Base-by-base conservation (phyloP, 2,113 vertebrate species). In the Ancistrus triradiatus region DNA sequence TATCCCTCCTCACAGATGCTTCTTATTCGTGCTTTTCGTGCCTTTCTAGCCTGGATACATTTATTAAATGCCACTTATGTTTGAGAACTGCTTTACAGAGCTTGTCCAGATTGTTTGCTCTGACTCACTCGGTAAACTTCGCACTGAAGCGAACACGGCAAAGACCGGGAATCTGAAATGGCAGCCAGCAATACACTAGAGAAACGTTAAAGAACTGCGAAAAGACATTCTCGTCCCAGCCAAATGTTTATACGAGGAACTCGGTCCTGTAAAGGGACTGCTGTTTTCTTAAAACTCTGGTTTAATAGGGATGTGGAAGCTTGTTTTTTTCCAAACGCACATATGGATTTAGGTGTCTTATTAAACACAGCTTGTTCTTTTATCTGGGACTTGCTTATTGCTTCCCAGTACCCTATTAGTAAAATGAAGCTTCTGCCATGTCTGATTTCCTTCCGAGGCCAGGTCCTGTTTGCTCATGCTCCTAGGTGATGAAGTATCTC, bases 1-100 rank as follows among this genome's bases (percentile, higher is more conserved):
- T 81, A 86, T 80, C n/a, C n/a, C n/a, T 80, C 70, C 62, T 75
- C 56, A 75, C 81, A 85, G 77, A 82, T 83, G 84, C 17, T 66
- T 40, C 52, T 72, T 48, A 44, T 77, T 81, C 77, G 66, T 74
- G 68, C 67, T 74, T 68, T 60, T 59, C 14, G 27, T 60, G 49
- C 38, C 42, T 70, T 59, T 74, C 59, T 55, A 61, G 5, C 35
- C 52, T 40, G 46, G 42, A 61, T 59, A 35, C 48, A 37, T 66
- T 66, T 48, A 42, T 63, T 46, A 49, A 44, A 58, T 48, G 25
- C 56, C 46, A 63, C 61, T 38, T 48, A 31, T 59, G 37, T 61
- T 60, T 48, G 53, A 28, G 33, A 68, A 33, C 28, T 37, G 28
- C 43, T 15, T 47, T 42, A 47, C 22, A 42, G 37, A 56, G 18